Conservation (phyloP, 2,888 invertebrate species). For the Anorthoa munda region DNA sequence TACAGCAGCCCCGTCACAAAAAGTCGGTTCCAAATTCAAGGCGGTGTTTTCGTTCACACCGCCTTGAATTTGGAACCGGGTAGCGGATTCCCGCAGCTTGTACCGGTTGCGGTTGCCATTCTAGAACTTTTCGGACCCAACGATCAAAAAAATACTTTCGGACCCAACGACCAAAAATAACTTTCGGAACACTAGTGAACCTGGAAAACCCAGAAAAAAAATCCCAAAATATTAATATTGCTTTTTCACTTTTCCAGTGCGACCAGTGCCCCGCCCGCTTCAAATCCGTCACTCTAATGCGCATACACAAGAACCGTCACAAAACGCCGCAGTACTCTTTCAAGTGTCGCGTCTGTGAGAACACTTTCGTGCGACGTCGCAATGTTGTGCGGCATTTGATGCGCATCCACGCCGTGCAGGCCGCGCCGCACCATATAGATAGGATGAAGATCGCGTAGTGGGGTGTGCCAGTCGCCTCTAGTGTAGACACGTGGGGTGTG, state of each 20-base stretch:
- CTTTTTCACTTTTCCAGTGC: slow-evolving; percentile 73
- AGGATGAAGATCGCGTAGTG: slow-evolving; percentile 68
- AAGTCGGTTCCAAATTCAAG: no score
- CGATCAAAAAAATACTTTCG: no score
- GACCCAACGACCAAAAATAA: no score
- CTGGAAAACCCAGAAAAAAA: no score
- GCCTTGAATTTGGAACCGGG: no score
- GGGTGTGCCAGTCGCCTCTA: background rate
- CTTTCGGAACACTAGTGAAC: no score
- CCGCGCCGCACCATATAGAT: slow-evolving; percentile 74
- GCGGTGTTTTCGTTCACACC: no score
- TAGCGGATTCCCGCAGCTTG: no score
- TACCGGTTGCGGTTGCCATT: no score
- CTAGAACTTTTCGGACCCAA: no score
- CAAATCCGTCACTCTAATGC: slow-evolving; percentile 84
- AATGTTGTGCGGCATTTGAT: slow-evolving; percentile 82
- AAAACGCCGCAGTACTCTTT: slow-evolving; percentile 78
- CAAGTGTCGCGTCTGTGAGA: slow-evolving; percentile 76
- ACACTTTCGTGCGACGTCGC: slow-evolving; percentile 81
- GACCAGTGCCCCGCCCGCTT: slow-evolving; percentile 82
- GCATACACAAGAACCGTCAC: slow-evolving; percentile 82
- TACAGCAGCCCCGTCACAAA: no score
- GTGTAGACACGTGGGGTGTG: background rate
- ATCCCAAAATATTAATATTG: no score
- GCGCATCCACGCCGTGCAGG: slow-evolving; percentile 77